Evolutionary conservation across 2,797 vertebrate genomes (phyloP).

Genomic region (Potorous gilbertii): DNA sequence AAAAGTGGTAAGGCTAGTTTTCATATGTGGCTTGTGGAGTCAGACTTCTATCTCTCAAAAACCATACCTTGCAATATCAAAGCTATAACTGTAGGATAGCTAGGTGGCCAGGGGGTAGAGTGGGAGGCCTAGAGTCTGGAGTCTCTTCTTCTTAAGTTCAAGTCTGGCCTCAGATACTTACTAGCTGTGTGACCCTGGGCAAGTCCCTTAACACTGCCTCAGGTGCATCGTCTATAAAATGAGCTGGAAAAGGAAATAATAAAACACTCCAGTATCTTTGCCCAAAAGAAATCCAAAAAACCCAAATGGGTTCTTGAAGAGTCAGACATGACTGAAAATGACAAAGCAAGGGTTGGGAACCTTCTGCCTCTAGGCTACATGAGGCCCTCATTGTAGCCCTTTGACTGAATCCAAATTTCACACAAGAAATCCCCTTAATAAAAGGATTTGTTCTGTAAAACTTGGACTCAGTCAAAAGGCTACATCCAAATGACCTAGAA

Average conservation of each 20-base stretch:
- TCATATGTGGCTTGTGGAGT: background rate
- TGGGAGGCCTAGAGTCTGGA: background rate
- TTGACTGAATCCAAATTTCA: no score
- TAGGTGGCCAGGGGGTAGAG: background rate
- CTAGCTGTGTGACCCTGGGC: background rate
- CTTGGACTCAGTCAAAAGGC: no score
- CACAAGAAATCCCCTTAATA: no score
- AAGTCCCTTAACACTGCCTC: background rate
- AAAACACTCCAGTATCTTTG: background rate
- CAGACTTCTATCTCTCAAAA: background rate
- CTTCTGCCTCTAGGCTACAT: no score
- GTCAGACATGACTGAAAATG: background rate
- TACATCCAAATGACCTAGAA: no score
- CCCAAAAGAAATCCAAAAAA: background rate
- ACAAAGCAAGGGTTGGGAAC: background rate
- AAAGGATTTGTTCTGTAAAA: no score
- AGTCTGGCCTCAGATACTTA: background rate
- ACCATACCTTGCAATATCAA: background rate
- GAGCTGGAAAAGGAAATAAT: background rate
- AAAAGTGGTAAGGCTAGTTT: background rate
- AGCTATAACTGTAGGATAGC: background rate
- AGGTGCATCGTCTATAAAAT: background rate
- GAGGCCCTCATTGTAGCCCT: no score
- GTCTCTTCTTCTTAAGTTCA: background rate
- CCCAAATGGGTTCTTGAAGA: background rate